These are phyloP conservation scores for Rhadinocentrus ornatus DNA, from an alignment of 2,797 vertebrate genomes.

Conservation along the genomic window DNA sequence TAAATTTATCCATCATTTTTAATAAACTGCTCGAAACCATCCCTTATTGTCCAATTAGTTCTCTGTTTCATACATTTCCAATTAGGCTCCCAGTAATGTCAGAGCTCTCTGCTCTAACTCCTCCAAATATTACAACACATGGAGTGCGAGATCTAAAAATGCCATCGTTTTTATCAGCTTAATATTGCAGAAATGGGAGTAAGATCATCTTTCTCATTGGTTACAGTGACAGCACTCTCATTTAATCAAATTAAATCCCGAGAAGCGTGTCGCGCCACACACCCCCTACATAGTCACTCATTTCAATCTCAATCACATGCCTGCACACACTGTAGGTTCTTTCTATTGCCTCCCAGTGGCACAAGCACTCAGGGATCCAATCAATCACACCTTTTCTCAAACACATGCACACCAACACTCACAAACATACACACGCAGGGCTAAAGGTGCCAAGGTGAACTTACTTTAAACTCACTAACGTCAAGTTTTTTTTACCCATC, in stretches of 20 bases:
- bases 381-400: slow-evolving; percentile 68
- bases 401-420: slow-evolving; percentile 29
- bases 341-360: slow-evolving; percentile 64
- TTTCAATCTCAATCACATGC: slow-evolving; percentile 61
- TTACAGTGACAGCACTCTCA: slow-evolving; percentile 69
- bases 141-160: slow-evolving; percentile 57
- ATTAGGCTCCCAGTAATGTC: slow-evolving; percentile 48
- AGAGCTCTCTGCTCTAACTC: slow-evolving; percentile 33
- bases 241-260: slow-evolving; percentile 78
- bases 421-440: slow-evolving; percentile 32
- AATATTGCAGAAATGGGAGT: slow-evolving; percentile 62
- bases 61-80: slow-evolving; percentile 48
- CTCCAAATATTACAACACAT: slow-evolving; percentile 43
- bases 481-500: slow-evolving; percentile 46
- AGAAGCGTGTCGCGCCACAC: slow-evolving; percentile 55
- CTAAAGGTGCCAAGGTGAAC: slow-evolving; percentile 43
- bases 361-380: slow-evolving; percentile 71
- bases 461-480: slow-evolving; percentile 55
- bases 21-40: slow-evolving; percentile 38
- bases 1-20: slow-evolving; percentile 39
- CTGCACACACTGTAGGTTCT: slow-evolving; percentile 40
- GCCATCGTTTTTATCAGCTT: slow-evolving; percentile 61
- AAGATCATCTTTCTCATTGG: slow-evolving; percentile 70
- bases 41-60: slow-evolving; percentile 59
- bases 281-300: slow-evolving; percentile 13